Evolutionary conservation across 2,797 vertebrate species (phyloP), one percentile per base, ranked within the genome.

Genomic region (Anas georgica): DNA sequence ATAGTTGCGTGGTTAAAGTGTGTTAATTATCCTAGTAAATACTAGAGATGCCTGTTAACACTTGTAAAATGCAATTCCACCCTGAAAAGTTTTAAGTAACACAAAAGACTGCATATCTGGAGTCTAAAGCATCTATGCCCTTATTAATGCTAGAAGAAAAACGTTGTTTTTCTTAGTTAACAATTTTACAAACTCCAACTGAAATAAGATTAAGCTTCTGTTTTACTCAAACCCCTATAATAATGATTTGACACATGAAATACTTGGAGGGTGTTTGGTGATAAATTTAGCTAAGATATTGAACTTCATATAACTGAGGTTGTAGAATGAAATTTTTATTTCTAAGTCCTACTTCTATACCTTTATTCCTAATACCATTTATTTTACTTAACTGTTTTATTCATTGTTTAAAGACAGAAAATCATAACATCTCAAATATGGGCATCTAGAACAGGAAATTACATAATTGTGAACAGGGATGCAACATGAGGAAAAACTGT

Each of bases 111-210:
- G 39, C 7, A 2, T 31, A 59, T 31, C 28, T 45, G 48, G 2
- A 25, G 18, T 39, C 52, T 29, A 85, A 67, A 91, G 9, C 59
- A 56, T 45, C 28, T 23, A 43, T 10, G 25, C 33, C 0, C 81
- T 70, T 68, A 22, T 31, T 70, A 45, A 78, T 41, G 16, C 62
- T 25, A 64, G 29, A 55, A 66, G 28, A 85, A 92, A 91, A 77
- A 69, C 56, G 2, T 0, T 7, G 1, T 3, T 29, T 46, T 79
- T 56, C 29, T 87, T 85, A 0, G 0, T 64, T 59, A 54, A 72
- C n/a, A 46, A 2, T 41, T 88, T 29, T 17, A 16, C 35, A 79
- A 76, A 84, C 17, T 90, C 43, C 63, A 85, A 59, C 9, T 33
- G 67, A 58, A 72, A 75, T 26, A 70, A 89, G 59, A 56, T 37